Evolutionary conservation across 2,797 vertebrate genomes (phyloP).

Genomic region (Danio albolineatus): DNA sequence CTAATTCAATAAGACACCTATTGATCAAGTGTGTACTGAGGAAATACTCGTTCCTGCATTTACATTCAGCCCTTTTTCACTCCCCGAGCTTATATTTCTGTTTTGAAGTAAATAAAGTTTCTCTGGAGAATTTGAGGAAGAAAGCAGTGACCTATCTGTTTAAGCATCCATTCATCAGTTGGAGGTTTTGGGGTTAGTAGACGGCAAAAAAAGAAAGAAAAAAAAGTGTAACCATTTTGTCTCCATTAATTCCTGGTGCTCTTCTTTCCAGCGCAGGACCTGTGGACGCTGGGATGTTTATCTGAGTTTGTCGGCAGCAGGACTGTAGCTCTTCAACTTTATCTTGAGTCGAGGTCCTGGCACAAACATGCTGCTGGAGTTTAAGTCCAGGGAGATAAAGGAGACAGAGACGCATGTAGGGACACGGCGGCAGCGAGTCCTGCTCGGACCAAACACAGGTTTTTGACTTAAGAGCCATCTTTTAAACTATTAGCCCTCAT

Average conservation of each 20-base stretch:
- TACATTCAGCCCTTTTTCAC: too few species aligned
- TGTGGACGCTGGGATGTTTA: constrained; percentile 73
- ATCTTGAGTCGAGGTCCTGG: constrained; percentile 71
- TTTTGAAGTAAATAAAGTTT: constrained; percentile 65
- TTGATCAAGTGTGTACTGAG: constrained; percentile 73
- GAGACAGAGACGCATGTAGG: constrained; percentile 66
- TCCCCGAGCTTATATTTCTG: background rate
- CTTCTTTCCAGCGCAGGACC: constrained; percentile 8
- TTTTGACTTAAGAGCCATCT: background rate
- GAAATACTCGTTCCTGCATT: constrained; percentile 69
- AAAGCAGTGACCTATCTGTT: constrained; percentile 56
- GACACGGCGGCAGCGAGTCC: constrained; percentile 16
- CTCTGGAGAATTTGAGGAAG: constrained; percentile 57
- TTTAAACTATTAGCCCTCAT: background rate
- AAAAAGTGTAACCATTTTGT: constrained; percentile 48
- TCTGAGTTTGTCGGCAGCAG: constrained; percentile 75
- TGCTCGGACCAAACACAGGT: constrained; percentile 15
- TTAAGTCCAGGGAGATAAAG: constrained; percentile 75
- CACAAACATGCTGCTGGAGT: constrained; percentile 67
- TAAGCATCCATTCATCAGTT: constrained; percentile 59
- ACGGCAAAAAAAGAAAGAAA: background rate
- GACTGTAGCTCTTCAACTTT: constrained; percentile 77
- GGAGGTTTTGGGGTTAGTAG: constrained; percentile 61
- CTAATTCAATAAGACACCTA: constrained; percentile 81
- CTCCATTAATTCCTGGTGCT: constrained; percentile 57